Evolutionary conservation across 2,888 invertebrate species (phyloP), one percentile per base, ranked within the genome.

Genomic region (Amiota mariae): DNA sequence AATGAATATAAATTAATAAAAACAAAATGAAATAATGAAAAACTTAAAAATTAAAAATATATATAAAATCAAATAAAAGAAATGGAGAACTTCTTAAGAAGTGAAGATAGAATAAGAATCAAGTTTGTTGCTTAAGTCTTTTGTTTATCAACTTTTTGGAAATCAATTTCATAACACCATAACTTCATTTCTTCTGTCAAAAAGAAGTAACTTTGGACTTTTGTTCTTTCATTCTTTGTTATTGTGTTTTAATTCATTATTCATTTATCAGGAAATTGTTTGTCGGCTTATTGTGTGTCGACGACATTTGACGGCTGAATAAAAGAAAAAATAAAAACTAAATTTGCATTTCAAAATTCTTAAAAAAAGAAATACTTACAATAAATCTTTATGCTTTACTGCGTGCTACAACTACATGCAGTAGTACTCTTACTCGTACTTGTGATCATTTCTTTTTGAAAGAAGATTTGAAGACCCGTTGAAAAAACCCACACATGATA

Each of bases 101-200:
- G 51, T n/a, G 15, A 47, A 48, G 18, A 15, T 18, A 48, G 20
- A 48, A 54, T 73, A 73, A 71, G 68, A 70, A n/a, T 70, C 75
- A 75, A 81, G 82, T 85, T 85, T 71, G 85, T 82, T 78, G 81
- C 79, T 79, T 81, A 78, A 81, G 82, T 83, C 82, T 80, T 15
- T 85, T 75, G 84, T 85, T 77, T 84, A 83, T 83, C 85, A 81
- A 76, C 72, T 83, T 78, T 78, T 81, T 85, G 75, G 84, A 83
- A 85, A 85, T 83, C 83, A 76, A 56, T 20, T 73, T 72, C 72
- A 71, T 80, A 85, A 83, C 83, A 46, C 36, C 24, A 24, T 24
- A 2, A 24, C 36, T 59, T 57, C 63, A 13, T 54, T 54, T 2
- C 4, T 24, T 4, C 12, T n/a, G 12, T 10, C n/a, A 36, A 36